Evolutionary conservation across 1,140 invertebrate genomes (phyloP).

Genomic region (Euwallacea similis): DNA sequence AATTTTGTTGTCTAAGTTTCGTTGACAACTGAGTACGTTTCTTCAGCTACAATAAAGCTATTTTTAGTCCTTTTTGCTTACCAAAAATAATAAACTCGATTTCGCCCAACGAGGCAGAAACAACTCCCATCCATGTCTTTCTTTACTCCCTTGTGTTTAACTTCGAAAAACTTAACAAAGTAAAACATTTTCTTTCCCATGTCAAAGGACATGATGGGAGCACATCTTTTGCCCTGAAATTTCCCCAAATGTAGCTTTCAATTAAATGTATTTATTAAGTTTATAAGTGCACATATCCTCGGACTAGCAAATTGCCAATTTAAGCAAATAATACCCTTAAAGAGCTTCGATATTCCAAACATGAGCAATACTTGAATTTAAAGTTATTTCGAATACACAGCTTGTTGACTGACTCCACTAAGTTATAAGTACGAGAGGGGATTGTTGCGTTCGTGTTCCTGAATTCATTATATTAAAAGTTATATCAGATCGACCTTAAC

Average conservation of each 20-base stretch:
- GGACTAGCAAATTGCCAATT: neutral
- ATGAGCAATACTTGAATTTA: constrained; percentile 21
- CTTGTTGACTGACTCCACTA: constrained; percentile 30
- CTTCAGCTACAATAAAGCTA: neutral
- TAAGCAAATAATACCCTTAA: no score
- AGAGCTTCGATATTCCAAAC: neutral
- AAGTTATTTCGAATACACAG: constrained; percentile 26
- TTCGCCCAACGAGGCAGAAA: no score
- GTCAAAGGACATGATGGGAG: no score
- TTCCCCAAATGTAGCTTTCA: no score
- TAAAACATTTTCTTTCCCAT: neutral
- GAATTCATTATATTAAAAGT: constrained; percentile 33
- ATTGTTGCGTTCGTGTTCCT: constrained; percentile 31
- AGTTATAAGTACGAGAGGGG: constrained; percentile 28
- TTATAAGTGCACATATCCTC: no score
- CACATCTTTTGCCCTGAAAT: no score
- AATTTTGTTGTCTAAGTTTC: no score
- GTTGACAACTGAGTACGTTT: no score
- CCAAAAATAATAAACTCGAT: neutral
- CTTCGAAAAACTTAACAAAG: neutral
- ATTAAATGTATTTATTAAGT: no score
- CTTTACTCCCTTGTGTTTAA: no score
- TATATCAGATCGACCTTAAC: constrained; percentile 28
- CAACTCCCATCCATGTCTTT: no score
- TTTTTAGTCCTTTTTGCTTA: neutral